Evolutionary conservation across 1,140 invertebrate genomes (phyloP), one percentile per base, ranked within the genome.

Genomic region (Andrena cerasifolii): DNA sequence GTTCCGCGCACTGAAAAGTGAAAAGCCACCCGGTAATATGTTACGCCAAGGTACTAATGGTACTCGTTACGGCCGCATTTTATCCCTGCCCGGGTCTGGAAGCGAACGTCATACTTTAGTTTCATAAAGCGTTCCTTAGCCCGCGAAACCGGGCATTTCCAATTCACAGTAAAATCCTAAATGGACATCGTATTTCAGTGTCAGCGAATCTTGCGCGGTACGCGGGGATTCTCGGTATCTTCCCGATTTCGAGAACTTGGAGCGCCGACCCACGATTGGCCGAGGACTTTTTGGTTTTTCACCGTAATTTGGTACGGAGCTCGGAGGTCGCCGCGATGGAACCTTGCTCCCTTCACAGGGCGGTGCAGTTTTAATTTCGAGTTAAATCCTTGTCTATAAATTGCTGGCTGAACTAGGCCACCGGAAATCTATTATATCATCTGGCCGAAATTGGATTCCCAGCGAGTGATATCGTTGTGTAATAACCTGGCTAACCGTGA

Each of bases 381-480:
- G 16, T 0, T 5, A 33, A 68, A 56, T n/a, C 33, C 24, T 43
- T 36, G 8, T 40, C 65, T 68, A 54, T 54, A 68, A 68, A 53
- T 26, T 68, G 49, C 49, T 5, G 31, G 12, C 26, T 8, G 26
- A 56, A 56, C 14, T 31, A 1, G 61, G 24, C 14, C 43, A 47
- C 16, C 24, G 24, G 40, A 28, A 45, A 43, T 43, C 40, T 62
- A 45, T 62, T 62, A 62, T 62, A 26, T 45, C 2, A 40, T 26
- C 36, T 62, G 59, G 12, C 59, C 59, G 28, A 53, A 67, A 67
- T 67, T 67, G n/a, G 43, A 67, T 67, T 53, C 31, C 47, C 28
- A 21, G 28, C 14, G 16, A 53, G 47, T 21, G 16, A 18, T 51
- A 66, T 24, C 26, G 63, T 66, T 66, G 10, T 18, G 43, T 21